Base-by-base conservation (phyloP, 2,888 invertebrate genomes). In the Omphaloscelis lunosa region DNA sequence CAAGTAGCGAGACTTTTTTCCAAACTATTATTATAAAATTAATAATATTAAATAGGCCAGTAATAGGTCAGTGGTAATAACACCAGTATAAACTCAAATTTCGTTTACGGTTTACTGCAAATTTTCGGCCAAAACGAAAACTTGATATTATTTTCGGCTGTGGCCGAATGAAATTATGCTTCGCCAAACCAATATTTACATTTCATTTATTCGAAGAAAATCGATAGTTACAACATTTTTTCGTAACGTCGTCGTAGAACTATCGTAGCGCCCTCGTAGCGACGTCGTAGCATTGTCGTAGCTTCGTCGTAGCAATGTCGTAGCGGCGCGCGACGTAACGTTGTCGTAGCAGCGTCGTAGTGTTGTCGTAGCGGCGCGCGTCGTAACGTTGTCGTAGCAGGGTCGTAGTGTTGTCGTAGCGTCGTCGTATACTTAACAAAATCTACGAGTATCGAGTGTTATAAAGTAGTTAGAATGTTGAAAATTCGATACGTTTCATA, bases 291-390 rank as follows among this genome's bases (percentile, higher is more conserved):
- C 0, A 0, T 23, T 23, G 23, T 65, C 41, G 6, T 58, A 27
- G n/a, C n/a, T 2, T 1, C 12, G n/a, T 27, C 15, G 63, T 62
- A 62, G 34, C 12, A 1, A 0, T 1, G 3, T 23, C 23, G 23
- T 62, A 62, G 62, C 34, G 7, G 1, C 0, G n/a, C n/a, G n/a
- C n/a, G n/a, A n/a, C 41, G 15, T 65, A 65, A 41, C n/a, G 0
- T 2, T 1, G 34, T 20, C 20, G 61, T 34, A 61, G 34, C 23
- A 2, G 0, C 6, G 11, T 34, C 61, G 59, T 29, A 17, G 5
- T 17, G 5, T 0, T 2, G 9, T 8, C 9, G 15, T 39, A n/a
- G 39, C 15, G 15, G 0, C 1, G 39, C 17, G 0, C 1, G 39
- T n/a, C n/a, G 23, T 63, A 63, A 39, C 29, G 5, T 11, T 2